Percentiles rank a stretch among this genome's conserved stretches.
Evolutionary conservation across 1,140 invertebrate genomes (phyloP).

Genomic region (Amphibalanus amphitrite): DNA sequence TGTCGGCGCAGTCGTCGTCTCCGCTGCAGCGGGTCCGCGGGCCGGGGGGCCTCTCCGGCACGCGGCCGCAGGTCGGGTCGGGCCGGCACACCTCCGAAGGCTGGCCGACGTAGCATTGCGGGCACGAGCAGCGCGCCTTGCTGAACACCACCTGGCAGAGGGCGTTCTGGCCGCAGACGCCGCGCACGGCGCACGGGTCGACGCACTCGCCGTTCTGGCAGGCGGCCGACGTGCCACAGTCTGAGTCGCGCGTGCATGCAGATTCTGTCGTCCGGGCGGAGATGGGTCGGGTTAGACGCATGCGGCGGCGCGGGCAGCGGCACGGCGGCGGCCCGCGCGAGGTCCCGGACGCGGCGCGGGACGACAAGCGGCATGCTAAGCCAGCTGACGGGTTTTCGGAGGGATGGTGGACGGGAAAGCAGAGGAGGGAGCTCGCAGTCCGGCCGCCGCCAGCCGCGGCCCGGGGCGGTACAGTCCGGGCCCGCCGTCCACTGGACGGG

Average conservation of each 20-base stretch:
- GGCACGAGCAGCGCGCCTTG: slow-evolving; percentile 64
- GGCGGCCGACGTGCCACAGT: slow-evolving; percentile 75
- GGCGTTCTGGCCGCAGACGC: slow-evolving; percentile 72
- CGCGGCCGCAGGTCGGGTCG: slow-evolving; percentile 44
- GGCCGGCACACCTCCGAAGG: slow-evolving; percentile 53
- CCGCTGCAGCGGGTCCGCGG: slow-evolving; percentile 34
- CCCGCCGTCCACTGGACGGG: background rate
- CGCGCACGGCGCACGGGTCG: slow-evolving; percentile 70
- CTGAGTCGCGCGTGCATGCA: slow-evolving; percentile 72
- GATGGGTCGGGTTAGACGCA: slow-evolving; percentile 11
- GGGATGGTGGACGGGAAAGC: too few species aligned
- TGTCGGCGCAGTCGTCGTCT: slow-evolving; percentile 53
- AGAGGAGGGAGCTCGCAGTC: background rate
- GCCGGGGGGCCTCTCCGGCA: slow-evolving; percentile 20
- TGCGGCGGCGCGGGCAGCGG: slow-evolving; percentile 14
- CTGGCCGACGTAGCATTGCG: slow-evolving; percentile 64
- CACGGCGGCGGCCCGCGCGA: slow-evolving; percentile 7
- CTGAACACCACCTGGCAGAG: slow-evolving; percentile 65
- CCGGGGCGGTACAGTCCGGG: background rate
- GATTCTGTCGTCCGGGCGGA: slow-evolving; percentile 17
- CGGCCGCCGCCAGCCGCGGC: too few species aligned
- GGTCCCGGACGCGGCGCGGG: background rate
- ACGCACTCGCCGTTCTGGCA: slow-evolving; percentile 69
- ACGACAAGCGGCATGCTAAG: background rate
- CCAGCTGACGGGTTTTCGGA: too few species aligned